These are phyloP conservation scores for Gandaritis pyraliata DNA, from an alignment of 2,888 invertebrate genomes.

Conservation along the genomic window DNA sequence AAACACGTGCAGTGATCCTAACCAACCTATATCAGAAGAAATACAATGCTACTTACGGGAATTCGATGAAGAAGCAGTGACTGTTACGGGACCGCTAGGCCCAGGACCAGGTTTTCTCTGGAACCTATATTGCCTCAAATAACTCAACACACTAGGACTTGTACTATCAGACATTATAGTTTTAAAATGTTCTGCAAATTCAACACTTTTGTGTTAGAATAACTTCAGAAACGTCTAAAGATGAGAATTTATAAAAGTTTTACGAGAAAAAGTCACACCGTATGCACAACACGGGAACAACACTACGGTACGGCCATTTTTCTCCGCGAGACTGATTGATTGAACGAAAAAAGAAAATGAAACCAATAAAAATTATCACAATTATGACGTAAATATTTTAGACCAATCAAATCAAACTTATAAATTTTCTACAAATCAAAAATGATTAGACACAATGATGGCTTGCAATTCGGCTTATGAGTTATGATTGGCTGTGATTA, in stretches of 20 bases:
- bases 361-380: constrained; percentile 53
- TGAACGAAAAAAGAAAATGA: constrained; percentile 30
- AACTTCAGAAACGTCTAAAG: constrained; percentile 37
- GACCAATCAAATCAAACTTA: constrained; percentile 44
- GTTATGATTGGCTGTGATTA: constrained; percentile 16
- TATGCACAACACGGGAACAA: constrained; percentile 67
- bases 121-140: constrained; percentile 88
- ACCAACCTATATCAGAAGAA: constrained; percentile 17
- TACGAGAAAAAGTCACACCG: constrained; percentile 60
- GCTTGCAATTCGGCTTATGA: constrained; percentile 1
- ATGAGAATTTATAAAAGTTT: constrained; percentile 56
- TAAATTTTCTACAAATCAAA: no score
- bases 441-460: no score
- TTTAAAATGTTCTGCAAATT: constrained; percentile 40
- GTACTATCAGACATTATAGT: constrained; percentile 75
- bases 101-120: constrained; percentile 84
- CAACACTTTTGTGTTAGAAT: constrained; percentile 37
- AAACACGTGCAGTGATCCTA: constrained; percentile 51
- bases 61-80: constrained; percentile 66
- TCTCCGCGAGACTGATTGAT: constrained; percentile 72
- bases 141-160: constrained; percentile 85
- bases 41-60: constrained; percentile 65
- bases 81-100: constrained; percentile 63
- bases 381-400: constrained; percentile 24
- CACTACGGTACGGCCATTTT: constrained; percentile 81